These are phyloP conservation scores for Rhabdomys dilectus DNA, from an alignment of 2,113 vertebrate genomes.

Conservation along the genomic window DNA sequence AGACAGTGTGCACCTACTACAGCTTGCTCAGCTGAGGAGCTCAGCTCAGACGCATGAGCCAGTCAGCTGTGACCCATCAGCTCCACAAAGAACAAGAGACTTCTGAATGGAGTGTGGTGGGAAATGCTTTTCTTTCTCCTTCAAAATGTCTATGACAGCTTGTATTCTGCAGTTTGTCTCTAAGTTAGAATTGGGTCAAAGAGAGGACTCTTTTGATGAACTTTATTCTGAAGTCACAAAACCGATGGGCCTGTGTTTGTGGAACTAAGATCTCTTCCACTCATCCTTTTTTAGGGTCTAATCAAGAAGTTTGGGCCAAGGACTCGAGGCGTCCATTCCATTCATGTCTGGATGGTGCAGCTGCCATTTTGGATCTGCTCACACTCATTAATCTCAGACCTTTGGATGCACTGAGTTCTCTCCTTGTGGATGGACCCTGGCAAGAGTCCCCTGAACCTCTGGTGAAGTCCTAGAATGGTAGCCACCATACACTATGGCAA, in stretches of 20 bases:
- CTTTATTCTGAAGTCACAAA: not conserved
- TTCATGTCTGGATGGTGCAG: not conserved
- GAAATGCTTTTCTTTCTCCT: not conserved
- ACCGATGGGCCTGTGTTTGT: not conserved
- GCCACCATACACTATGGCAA: fast-evolving
- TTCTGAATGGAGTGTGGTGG: fast-evolving
- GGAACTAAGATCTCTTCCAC: not conserved
- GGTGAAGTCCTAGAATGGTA: fast-evolving
- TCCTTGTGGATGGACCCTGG: not conserved
- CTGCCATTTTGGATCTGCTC: not conserved
- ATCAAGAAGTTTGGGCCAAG: fast-evolving
- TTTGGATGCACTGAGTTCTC: not conserved
- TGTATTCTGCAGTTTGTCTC: not conserved
- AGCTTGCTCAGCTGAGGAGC: fast-evolving
- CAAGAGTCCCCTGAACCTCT: not conserved
- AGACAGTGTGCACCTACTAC: not conserved
- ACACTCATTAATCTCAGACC: fast-evolving
- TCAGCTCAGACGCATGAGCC: fast-evolving
- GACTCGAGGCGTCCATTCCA: not conserved
- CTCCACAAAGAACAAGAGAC: fast-evolving
- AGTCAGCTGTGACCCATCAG: fast-evolving
- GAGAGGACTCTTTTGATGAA: not conserved
- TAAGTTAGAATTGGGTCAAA: not conserved
- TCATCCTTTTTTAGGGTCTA: fast-evolving
- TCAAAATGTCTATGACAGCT: fast-evolving